A percentile compares a stretch with the other conserved stretches of the same genome.
Evolutionary conservation across 2,113 vertebrate species (phyloP).

Genomic region (Hepsetus odoe): DNA sequence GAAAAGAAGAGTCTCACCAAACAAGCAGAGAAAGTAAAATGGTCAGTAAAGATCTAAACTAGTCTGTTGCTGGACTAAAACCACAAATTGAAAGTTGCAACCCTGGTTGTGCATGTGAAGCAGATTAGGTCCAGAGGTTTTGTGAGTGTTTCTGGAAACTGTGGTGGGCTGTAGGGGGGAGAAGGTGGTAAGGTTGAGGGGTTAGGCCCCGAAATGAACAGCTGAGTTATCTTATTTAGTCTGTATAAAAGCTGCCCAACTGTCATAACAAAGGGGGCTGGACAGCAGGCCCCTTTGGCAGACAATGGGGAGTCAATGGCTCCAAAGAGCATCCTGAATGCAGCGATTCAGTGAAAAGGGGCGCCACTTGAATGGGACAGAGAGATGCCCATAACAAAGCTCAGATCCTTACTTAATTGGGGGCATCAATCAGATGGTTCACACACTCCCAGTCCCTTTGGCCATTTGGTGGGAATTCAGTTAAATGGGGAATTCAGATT

Average conservation of each 20-base stretch:
- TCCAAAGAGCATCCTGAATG: slow-evolving; percentile 54
- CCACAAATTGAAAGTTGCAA: neutral
- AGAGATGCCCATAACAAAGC: slow-evolving; percentile 69
- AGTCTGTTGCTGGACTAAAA: too few relatives aligned
- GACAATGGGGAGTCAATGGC: slow-evolving; percentile 70
- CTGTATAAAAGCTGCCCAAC: slow-evolving; percentile 79
- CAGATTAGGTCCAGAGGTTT: neutral
- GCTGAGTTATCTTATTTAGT: slow-evolving; percentile 81
- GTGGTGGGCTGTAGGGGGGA: slow-evolving; percentile 54
- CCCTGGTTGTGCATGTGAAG: neutral
- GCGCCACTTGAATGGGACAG: slow-evolving; percentile 44
- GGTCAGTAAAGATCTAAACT: neutral
- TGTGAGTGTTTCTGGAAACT: slow-evolving; percentile 37
- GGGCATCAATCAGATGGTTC: slow-evolving; percentile 49
- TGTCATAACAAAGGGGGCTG: slow-evolving; percentile 79
- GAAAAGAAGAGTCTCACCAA: neutral
- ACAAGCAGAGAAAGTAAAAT: neutral
- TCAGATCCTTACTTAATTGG: slow-evolving; percentile 50
- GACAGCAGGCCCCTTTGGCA: slow-evolving; percentile 65
- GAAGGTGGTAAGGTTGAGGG: slow-evolving; percentile 66
- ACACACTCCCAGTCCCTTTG: neutral
- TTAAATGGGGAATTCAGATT: neutral
- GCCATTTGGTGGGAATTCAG: slow-evolving; percentile 17
- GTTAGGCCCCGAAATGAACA: slow-evolving; percentile 79
- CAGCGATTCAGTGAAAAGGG: slow-evolving; percentile 50